A percentile compares a stretch with the other conserved stretches of the same genome.
Evolutionary conservation across 2,797 vertebrate species (phyloP).

Genomic region (Anolis apletophallus): DNA sequence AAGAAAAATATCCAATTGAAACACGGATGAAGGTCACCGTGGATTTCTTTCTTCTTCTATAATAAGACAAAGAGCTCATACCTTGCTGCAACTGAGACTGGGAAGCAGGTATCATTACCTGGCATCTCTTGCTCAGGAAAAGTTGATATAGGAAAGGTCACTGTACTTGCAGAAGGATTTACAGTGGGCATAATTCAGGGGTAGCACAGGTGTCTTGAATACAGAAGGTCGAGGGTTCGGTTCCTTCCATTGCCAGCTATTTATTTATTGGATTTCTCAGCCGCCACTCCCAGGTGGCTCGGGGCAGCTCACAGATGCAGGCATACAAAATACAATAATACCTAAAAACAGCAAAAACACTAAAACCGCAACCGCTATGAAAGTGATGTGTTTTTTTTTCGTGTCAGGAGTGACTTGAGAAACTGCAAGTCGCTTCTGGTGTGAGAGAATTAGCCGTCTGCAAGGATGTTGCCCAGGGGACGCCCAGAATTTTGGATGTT

Average conservation of each 20-base stretch:
- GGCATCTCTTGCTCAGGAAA: background rate
- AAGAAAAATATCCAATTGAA: background rate
- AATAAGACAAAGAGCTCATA: background rate
- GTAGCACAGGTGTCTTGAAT: background rate
- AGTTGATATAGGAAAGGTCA: background rate
- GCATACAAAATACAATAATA: too few species aligned
- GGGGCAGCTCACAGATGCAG: too few species aligned
- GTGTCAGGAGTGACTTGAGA: too few species aligned
- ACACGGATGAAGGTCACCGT: constrained; percentile 41
- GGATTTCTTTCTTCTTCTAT: background rate
- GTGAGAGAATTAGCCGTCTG: too few species aligned
- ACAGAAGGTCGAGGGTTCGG: background rate
- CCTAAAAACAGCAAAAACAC: too few species aligned
- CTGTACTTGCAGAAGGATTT: background rate
- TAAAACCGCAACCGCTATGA: too few species aligned
- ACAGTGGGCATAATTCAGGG: background rate
- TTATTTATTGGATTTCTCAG: too few species aligned
- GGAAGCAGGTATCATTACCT: background rate
- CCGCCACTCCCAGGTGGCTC: too few species aligned
- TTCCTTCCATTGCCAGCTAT: background rate
- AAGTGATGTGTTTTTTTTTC: too few species aligned
- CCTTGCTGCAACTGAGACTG: background rate
- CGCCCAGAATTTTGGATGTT: too few species aligned
- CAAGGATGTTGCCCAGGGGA: too few species aligned
- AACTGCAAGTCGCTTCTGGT: too few species aligned